phyloP scores from a whole-genome alignment of 2,113 vertebrate genomes.

The Psilopsiagon aymara region DNA sequence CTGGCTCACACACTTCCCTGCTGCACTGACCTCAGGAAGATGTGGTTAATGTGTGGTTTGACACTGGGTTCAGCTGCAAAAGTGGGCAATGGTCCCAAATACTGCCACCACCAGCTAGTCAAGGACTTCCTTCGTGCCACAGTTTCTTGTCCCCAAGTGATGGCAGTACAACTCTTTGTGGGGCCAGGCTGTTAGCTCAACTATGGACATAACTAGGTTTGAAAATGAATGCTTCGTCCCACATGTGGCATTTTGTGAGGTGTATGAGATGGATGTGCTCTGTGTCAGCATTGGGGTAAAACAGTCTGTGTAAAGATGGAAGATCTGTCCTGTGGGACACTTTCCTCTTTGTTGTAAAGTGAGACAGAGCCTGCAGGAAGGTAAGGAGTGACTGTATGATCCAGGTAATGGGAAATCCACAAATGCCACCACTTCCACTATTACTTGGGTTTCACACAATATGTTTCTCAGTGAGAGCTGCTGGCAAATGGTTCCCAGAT shows the following conservation, averaged over 20 bases:
- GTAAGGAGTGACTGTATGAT: neutral
- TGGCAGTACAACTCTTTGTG: neutral
- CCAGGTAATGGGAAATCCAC: neutral
- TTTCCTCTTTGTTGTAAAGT: neutral
- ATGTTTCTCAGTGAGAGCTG: neutral
- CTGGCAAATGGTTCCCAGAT: neutral
- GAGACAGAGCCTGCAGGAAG: neutral
- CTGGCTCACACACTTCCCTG: neutral
- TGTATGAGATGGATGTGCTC: neutral
- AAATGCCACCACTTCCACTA: neutral
- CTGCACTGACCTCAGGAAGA: neutral
- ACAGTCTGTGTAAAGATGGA: neutral
- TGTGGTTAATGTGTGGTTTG: neutral
- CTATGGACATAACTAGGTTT: neutral
- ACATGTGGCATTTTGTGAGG: fast-evolving
- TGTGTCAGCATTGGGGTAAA: neutral
- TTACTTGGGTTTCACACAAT: neutral
- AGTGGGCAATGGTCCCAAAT: neutral
- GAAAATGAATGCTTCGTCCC: neutral
- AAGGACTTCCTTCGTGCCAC: neutral
- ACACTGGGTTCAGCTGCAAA: neutral
- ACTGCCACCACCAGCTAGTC: neutral
- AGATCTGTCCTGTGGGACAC: neutral
- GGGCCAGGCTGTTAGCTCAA: neutral
- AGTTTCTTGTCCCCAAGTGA: neutral